Percentiles rank a stretch among this genome's conserved stretches.
phyloP scores from a whole-genome alignment of 2,888 invertebrate genomes.

The Lochmaea crataegi region DNA sequence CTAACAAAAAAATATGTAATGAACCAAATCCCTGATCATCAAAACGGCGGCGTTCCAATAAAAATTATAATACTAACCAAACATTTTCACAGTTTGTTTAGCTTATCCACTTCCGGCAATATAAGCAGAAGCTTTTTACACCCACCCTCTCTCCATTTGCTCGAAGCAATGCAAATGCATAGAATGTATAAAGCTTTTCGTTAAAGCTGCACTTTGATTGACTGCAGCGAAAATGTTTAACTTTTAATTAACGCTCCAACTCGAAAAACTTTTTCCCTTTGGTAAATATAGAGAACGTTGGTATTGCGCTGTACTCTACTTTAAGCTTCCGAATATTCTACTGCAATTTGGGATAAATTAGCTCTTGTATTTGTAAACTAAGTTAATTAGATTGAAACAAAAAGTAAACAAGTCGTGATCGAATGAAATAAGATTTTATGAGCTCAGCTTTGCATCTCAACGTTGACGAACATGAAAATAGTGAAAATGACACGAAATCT shows the following conservation, averaged over 20 bases:
- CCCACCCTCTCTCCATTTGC: slow-evolving; percentile 8
- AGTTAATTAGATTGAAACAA: slow-evolving; percentile 28
- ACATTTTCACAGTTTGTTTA: background rate
- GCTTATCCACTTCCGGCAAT: slow-evolving; percentile 2
- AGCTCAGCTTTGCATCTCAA: background rate
- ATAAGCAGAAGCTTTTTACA: slow-evolving; percentile 9
- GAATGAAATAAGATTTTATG: background rate
- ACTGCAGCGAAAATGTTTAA: slow-evolving; percentile 31
- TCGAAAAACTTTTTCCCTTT: slow-evolving; percentile 27
- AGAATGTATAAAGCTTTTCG: slow-evolving; percentile 16
- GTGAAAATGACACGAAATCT: background rate
- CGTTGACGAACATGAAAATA: background rate
- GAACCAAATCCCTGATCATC: background rate
- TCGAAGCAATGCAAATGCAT: slow-evolving; percentile 9
- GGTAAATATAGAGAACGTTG: slow-evolving; percentile 20
- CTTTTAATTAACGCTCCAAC: slow-evolving; percentile 33
- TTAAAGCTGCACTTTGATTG: slow-evolving; percentile 34
- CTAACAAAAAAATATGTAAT: background rate
- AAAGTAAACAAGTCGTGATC: slow-evolving; percentile 13
- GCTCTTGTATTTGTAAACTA: slow-evolving; percentile 18
- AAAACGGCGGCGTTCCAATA: background rate
- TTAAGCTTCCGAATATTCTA: slow-evolving; percentile 18
- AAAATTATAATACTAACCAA: slow-evolving; percentile 15
- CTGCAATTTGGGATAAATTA: slow-evolving; percentile 23
- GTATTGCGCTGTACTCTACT: slow-evolving; percentile 12